phyloP scores from a whole-genome alignment of 2,113 vertebrate species.

The Trachemys scripta region DNA sequence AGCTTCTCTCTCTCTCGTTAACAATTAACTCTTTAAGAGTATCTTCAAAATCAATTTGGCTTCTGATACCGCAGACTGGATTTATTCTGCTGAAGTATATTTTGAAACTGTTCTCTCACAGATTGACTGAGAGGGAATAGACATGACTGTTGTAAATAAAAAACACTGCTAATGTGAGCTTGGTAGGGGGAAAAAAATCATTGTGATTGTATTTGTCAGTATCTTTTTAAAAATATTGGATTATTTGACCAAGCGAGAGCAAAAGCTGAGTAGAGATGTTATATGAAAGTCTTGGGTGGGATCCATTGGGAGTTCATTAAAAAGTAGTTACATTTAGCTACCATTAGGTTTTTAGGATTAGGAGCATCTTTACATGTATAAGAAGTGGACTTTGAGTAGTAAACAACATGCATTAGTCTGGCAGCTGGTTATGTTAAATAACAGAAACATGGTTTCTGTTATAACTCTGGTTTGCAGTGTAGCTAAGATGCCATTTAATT shows the following conservation, averaged over 20 bases:
- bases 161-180: not conserved
- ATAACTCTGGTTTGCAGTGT: not conserved
- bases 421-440: not conserved
- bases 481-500: not conserved
- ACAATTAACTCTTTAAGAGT: not conserved
- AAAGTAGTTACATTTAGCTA: slow-evolving; percentile 45
- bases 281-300: not conserved
- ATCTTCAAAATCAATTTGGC: not conserved
- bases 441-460: not conserved
- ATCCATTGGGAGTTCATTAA: slow-evolving; percentile 68
- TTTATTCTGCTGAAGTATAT: not conserved
- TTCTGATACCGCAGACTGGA: not conserved
- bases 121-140: not conserved
- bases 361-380: not conserved
- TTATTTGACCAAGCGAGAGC: slow-evolving; percentile 32
- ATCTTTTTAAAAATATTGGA: not conserved
- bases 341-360: slow-evolving; percentile 37
- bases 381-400: slow-evolving; percentile 17
- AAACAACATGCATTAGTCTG: slow-evolving; percentile 15
- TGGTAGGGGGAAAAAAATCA: not conserved
- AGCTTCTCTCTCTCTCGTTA: not conserved
- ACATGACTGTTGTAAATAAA: not conserved
- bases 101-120: not conserved
- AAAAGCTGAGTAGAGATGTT: slow-evolving; percentile 22
- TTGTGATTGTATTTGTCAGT: slow-evolving; percentile 16